These are phyloP conservation scores for Tyrophagus putrescentiae DNA, from an alignment of 1,140 invertebrate species.

Conservation along the genomic window DNA sequence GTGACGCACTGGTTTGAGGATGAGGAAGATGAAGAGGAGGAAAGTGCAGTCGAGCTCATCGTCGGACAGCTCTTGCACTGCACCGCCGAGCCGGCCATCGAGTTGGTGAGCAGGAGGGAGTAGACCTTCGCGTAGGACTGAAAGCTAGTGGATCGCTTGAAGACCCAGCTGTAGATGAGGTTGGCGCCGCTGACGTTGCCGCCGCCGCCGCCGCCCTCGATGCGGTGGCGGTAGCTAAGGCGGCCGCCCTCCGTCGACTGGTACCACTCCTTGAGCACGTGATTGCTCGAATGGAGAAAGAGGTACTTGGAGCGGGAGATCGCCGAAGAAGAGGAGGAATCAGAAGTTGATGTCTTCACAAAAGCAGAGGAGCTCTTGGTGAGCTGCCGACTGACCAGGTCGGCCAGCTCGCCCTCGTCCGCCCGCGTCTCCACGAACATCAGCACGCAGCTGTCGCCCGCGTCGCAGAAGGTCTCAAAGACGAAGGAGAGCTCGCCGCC, in stretches of 20 bases:
- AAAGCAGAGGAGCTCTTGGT: too few species aligned
- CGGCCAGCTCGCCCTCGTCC: not conserved
- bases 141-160: conserved; percentile 33
- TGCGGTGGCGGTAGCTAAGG: not conserved
- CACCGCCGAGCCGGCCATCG: conserved; percentile 41
- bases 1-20: conserved; percentile 25
- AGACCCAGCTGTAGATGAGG: conserved; percentile 47
- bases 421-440: conserved; percentile 29
- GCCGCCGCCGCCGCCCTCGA: not conserved
- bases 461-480: conserved; percentile 39
- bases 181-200: conserved; percentile 25
- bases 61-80: conserved; percentile 41
- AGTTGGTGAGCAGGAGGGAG: conserved; percentile 45
- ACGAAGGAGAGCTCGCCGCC: conserved; percentile 38
- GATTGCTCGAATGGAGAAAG: conserved; percentile 1
- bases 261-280: conserved; percentile 16
- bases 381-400: too few species aligned
- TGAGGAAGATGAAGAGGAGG: too few species aligned
- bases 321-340: too few species aligned
- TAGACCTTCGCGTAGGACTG: conserved; percentile 39
- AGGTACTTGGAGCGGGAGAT: too few species aligned
- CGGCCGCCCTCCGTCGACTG: not conserved
- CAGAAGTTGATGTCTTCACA: too few species aligned
- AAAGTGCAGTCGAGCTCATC: conserved; percentile 29
- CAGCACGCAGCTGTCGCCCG: conserved; percentile 40